Base-by-base conservation (phyloP, 2,113 vertebrate genomes). In the Penelope pileata region DNA sequence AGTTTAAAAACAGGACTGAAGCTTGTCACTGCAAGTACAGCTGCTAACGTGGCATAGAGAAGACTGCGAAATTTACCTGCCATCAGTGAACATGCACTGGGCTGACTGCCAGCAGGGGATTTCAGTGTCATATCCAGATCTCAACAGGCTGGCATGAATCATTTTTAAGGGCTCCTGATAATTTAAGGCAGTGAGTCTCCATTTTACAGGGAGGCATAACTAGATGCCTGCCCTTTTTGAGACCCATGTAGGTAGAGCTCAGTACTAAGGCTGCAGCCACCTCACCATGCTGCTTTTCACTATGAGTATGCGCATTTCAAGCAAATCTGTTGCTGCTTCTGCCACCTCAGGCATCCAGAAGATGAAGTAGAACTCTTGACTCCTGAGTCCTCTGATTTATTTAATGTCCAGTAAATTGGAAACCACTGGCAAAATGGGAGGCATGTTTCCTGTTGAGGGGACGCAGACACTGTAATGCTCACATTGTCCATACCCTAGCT, bases 221-320 rank as follows among this genome's bases (percentile, higher is more conserved):
- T 48, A 36, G 29, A 6, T 59, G 6, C 2, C 4, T 17, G 26
- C 12, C 51, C 8, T 47, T 70, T 48, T 45, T n/a, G 7, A 6
- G 53, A 22, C 50, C 10, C 1, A 0, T 3, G 4, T 10, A 8
- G 0, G 0, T 29, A 34, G 18, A 7, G 4, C 12, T 30, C 2
- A 4, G 27, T 45, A 14, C 4, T 9, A 59, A 43, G 21, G 36
- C 19, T 80, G 30, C 32, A 34, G 32, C 22, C 34, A 5, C 36
- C 24, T 81, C 38, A 32, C 7, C 14, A 4, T 47, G 59, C 17
- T 60, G 30, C 4, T 6, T n/a, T 47, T 48, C 68, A 43, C 23
- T 32, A 67, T 26, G 40, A 68, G 6, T 54, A 91, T 92, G 47
- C 54, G 3, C 8, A 3, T 4, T 62, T 21, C 23, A 17, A 45